Percentiles rank a stretch among this genome's conserved stretches.
phyloP scores from a whole-genome alignment of 2,797 vertebrate genomes.

The Valencia hispanica region DNA sequence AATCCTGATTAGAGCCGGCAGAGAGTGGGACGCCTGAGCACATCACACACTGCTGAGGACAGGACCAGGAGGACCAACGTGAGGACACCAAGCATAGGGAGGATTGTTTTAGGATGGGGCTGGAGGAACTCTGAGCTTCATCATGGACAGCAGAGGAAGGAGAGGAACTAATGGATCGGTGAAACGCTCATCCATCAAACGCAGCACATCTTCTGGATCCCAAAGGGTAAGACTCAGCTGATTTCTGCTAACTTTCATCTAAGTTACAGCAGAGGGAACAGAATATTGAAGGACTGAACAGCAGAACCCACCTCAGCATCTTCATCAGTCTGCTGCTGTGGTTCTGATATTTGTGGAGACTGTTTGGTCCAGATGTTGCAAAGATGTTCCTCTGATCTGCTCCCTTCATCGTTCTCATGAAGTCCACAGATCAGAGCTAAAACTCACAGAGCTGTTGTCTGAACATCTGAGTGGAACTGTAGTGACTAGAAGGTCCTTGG shows the following conservation, averaged over 20 bases:
- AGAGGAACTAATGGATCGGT: conserved; percentile 86
- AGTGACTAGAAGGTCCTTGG: no score
- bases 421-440: neutral
- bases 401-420: neutral
- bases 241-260: no score
- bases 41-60: neutral
- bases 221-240: conserved; percentile 86
- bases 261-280: neutral
- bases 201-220: conserved; percentile 88
- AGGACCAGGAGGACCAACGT: conserved; percentile 54
- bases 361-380: neutral
- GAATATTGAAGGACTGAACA: neutral
- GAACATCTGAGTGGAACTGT: neutral
- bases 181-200: conserved; percentile 89
- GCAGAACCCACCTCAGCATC: neutral
- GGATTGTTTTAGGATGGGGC: conserved; percentile 40
- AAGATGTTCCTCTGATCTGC: neutral
- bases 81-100: conserved; percentile 17
- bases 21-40: conserved; percentile 18
- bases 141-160: conserved; percentile 79
- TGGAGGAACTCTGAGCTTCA: conserved; percentile 40
- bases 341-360: neutral
- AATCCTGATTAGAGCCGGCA: conserved; percentile 88
- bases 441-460: neutral
- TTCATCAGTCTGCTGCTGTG: neutral